Evolutionary conservation across 2,888 invertebrate species (phyloP), one percentile per base, ranked within the genome.

Genomic region (Hirtodrosophila trivittata): DNA sequence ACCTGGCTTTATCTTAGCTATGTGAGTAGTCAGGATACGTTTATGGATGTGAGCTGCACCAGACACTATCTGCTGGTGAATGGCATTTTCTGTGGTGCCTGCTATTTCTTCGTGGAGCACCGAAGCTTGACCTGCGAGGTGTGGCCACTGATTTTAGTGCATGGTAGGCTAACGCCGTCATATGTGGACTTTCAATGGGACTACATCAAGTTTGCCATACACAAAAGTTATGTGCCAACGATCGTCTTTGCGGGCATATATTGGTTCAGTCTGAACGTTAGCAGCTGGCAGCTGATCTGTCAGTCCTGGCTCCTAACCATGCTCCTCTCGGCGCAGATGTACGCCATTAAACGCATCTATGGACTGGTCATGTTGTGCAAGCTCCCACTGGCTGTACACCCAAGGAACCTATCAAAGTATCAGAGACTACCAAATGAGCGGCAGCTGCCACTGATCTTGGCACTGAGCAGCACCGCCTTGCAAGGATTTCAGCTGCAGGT

Each of bases 401-500:
- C 4, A 10, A 7, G 7, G 3, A 2, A 7, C 9, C n/a, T 1
- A 8, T 8, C 28, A 7, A 16, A 25, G 6, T 3, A 37, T 18
- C 30, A 1, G 0, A 21, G 3, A 3, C 18, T 21, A 3, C 3
- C 3, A 1, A 0, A 13, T 1, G 32, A 47, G 14, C 6, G 3
- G n/a, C 1, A 47, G 18, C n/a, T 65, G n/a, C 32, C 51, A 0
- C 0, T 66, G 28, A 9, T 3, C 8, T 0, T 43, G 32, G 16
- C 33, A 2, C 12, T 66, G 7, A 6, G 10, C 2, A 21, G 1
- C 6, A 28, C 7, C 0, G 9, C 1, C 0, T 26, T 47, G 0
- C 10, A 35, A 5, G 66, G 66, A 3, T 66, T 66, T 6, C 33
- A 54, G 1, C 10, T 49, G 35, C 58, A 39, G 30, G 43, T 35